Percentiles rank a stretch among this genome's conserved stretches.
Evolutionary conservation across 2,797 vertebrate genomes (phyloP).

Genomic region (Fistularia commersonii): DNA sequence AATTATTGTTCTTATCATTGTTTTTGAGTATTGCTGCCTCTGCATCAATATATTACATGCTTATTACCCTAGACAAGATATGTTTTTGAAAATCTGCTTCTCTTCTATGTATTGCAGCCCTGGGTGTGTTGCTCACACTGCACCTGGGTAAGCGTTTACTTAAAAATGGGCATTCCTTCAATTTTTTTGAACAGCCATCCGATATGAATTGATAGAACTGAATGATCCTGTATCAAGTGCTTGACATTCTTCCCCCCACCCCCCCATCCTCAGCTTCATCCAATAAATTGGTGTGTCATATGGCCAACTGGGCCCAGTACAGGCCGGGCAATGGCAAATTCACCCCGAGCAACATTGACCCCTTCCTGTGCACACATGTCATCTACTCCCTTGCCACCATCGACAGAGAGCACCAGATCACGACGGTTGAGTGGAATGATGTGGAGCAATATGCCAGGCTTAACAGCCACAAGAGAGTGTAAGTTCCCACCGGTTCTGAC

Average conservation of each 20-base stretch:
- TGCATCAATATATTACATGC: too few relatives aligned
- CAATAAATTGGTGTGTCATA: conserved; percentile 81
- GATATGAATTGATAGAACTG: too few relatives aligned
- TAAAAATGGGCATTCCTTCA: too few relatives aligned
- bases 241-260: neutral
- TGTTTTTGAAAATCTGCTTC: neutral
- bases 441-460: conserved; percentile 65
- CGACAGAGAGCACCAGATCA: conserved; percentile 71
- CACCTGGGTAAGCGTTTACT: conserved; percentile 69
- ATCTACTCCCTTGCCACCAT: conserved; percentile 82
- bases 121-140: conserved; percentile 67
- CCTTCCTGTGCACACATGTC: conserved; percentile 83
- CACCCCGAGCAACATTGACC: conserved; percentile 75
- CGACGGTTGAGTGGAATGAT: conserved; percentile 79
- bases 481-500: conserved; percentile 28
- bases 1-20: too few relatives aligned
- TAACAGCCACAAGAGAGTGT: conserved; percentile 76
- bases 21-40: too few relatives aligned
- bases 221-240: too few relatives aligned
- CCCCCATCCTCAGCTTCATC: conserved; percentile 63
- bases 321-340: conserved; percentile 71
- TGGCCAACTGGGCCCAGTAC: conserved; percentile 89
- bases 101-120: conserved; percentile 49
- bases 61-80: too few relatives aligned
- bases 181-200: too few relatives aligned